Percentiles rank a stretch among this genome's conserved stretches.
phyloP scores from a whole-genome alignment of 2,113 vertebrate species.

The Oryzias curvinotus region DNA sequence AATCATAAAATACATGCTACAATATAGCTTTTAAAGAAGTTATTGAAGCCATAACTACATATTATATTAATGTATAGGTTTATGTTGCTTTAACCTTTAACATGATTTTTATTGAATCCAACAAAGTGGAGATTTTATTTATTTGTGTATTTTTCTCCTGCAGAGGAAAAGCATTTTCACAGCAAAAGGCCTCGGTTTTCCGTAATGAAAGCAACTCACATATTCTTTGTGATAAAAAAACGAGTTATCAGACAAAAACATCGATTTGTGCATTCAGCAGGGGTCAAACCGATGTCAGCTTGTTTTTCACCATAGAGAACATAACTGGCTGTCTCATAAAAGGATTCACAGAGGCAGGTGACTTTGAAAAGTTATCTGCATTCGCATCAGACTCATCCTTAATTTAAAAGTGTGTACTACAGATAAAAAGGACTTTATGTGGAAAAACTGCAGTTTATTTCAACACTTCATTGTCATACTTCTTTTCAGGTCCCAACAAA shows the following conservation, averaged over 20 bases:
- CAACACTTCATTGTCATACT: conserved; percentile 37
- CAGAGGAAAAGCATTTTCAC: conserved; percentile 15
- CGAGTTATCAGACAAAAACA: conserved; percentile 27
- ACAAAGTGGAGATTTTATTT: not conserved
- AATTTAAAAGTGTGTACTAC: conserved; percentile 35
- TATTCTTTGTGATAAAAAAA: conserved; percentile 24
- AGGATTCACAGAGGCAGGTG: conserved; percentile 29
- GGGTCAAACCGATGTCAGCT: conserved; percentile 29
- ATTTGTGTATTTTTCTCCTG: conserved; percentile 7
- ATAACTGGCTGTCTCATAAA: conserved; percentile 34
- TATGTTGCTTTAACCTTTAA: too few relatives aligned
- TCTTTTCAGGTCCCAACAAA: conserved; percentile 39
- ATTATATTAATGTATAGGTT: too few relatives aligned
- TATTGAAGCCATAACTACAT: too few relatives aligned
- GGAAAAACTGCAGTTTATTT: conserved; percentile 4
- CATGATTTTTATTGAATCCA: too few relatives aligned
- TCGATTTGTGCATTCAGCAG: conserved; percentile 37
- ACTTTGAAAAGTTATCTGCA: conserved; percentile 61
- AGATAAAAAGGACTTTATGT: conserved; percentile 37
- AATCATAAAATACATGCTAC: too few relatives aligned
- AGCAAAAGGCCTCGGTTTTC: conserved; percentile 8
- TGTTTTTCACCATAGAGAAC: conserved; percentile 39
- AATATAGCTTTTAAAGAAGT: too few relatives aligned
- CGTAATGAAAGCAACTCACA: conserved; percentile 5
- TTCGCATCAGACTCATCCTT: conserved; percentile 49